These are phyloP conservation scores for Euphydryas editha DNA, from an alignment of 2,888 invertebrate genomes.

Conservation along the genomic window DNA sequence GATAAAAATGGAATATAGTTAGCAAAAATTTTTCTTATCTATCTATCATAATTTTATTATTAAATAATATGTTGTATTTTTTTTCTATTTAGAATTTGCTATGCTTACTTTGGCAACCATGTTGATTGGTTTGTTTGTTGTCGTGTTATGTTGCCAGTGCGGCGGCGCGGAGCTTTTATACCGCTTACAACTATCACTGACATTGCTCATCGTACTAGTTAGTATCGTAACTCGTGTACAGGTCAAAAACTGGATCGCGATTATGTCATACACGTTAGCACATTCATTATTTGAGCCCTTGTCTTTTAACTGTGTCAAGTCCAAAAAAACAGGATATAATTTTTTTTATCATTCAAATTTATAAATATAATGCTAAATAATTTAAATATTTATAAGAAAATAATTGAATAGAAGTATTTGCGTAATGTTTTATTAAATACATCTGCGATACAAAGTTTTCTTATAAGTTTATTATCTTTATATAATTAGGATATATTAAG, in stretches of 20 bases:
- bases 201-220: slow-evolving; percentile 35
- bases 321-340: slow-evolving; percentile 28
- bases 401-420: too few species aligned
- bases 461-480: too few species aligned
- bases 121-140: slow-evolving; percentile 62
- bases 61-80: not conserved
- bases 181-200: slow-evolving; percentile 35
- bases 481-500: too few species aligned
- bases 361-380: too few species aligned
- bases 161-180: slow-evolving; percentile 63
- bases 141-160: slow-evolving; percentile 59
- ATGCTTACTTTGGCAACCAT: slow-evolving; percentile 76
- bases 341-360: too few species aligned
- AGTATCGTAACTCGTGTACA: slow-evolving; percentile 19
- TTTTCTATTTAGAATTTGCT: not conserved
- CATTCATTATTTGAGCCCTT: slow-evolving; percentile 29
- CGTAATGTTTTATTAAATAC: too few species aligned
- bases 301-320: slow-evolving; percentile 34
- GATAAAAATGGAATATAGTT: not conserved
- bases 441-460: too few species aligned
- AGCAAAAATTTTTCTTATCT: not conserved
- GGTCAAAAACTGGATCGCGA: slow-evolving; percentile 55
- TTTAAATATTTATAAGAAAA: too few species aligned
- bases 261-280: slow-evolving; percentile 49
- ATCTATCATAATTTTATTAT: too few species aligned